These are phyloP conservation scores for Atta colombica DNA, from an alignment of 1,140 invertebrate genomes.

Conservation along the genomic window DNA sequence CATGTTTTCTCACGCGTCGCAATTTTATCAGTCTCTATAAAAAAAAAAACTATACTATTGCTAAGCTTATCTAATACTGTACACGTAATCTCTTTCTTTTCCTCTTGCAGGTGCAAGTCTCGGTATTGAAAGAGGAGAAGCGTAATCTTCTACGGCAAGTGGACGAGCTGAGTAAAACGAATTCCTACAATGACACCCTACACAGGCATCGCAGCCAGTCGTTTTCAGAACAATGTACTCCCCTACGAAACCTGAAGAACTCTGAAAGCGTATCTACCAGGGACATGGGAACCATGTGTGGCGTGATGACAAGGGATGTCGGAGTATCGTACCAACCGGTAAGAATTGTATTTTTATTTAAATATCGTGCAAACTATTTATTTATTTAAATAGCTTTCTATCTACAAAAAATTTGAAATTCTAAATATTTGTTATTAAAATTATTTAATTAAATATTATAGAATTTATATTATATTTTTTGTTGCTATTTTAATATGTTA, in stretches of 20 bases:
- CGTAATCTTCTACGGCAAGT: constrained; percentile 89
- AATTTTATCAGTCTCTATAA: constrained; percentile 19
- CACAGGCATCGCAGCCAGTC: constrained; percentile 84
- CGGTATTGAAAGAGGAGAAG: constrained; percentile 92
- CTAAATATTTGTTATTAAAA: not conserved
- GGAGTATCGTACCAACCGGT: constrained; percentile 88
- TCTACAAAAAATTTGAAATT: not conserved
- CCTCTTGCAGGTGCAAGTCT: constrained; percentile 89
- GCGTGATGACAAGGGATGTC: constrained; percentile 89
- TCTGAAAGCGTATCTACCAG: constrained; percentile 77
- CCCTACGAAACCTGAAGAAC: constrained; percentile 71
- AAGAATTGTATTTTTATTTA: constrained; percentile 30
- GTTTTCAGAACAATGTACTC: constrained; percentile 79
- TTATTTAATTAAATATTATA: not conserved
- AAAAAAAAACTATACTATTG: constrained; percentile 14
- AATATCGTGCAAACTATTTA: not conserved
- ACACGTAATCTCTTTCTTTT: constrained; percentile 24
- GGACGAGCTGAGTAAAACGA: constrained; percentile 79
- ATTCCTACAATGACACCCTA: constrained; percentile 79
- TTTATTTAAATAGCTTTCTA: not conserved
- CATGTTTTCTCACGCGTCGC: constrained; percentile 9
- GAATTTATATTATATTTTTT: not conserved
- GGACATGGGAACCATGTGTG: constrained; percentile 91
- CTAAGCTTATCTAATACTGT: constrained; percentile 13
- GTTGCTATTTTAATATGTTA: not conserved